phyloP scores from a whole-genome alignment of 2,888 invertebrate genomes.

The Pristionchus entomophagus region DNA sequence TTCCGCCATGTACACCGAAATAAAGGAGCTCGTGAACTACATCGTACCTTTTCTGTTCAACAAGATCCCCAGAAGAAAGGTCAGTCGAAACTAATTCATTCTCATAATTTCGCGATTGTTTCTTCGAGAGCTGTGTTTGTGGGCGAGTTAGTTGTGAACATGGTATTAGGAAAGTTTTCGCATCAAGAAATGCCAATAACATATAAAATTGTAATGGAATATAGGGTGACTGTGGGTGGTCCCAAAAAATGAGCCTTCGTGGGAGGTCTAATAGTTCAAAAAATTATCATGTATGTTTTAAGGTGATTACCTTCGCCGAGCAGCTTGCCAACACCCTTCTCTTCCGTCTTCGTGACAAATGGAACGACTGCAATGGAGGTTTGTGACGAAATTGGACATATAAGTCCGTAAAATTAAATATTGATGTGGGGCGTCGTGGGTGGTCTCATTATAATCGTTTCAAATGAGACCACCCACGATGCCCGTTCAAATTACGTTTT shows the following conservation, averaged over 20 bases:
- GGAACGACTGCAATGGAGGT: constrained; percentile 56
- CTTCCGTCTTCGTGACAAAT: constrained; percentile 50
- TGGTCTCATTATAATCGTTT: background rate
- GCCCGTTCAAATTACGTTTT: background rate
- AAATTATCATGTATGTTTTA: constrained; percentile 21
- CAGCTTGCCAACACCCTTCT: constrained; percentile 58
- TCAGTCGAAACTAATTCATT: background rate
- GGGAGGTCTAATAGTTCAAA: background rate
- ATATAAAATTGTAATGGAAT: too few species aligned
- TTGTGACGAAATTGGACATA: background rate
- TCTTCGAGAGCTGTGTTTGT: too few species aligned
- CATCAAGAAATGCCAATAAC: too few species aligned
- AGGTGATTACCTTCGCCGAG: constrained; percentile 56
- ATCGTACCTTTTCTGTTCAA: constrained; percentile 52
- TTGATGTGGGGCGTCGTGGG: background rate
- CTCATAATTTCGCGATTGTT: too few species aligned
- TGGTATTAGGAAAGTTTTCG: too few species aligned
- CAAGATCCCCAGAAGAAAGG: constrained; percentile 56
- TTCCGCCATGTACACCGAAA: constrained; percentile 62
- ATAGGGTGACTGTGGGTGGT: background rate
- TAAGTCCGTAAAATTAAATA: background rate
- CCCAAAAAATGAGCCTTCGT: background rate
- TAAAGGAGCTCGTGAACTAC: constrained; percentile 60
- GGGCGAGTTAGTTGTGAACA: too few species aligned
- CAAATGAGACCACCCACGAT: too few species aligned